These are phyloP conservation scores for Cricetomys ansorgei DNA, from an alignment of 2,113 vertebrate species.

Conservation along the genomic window DNA sequence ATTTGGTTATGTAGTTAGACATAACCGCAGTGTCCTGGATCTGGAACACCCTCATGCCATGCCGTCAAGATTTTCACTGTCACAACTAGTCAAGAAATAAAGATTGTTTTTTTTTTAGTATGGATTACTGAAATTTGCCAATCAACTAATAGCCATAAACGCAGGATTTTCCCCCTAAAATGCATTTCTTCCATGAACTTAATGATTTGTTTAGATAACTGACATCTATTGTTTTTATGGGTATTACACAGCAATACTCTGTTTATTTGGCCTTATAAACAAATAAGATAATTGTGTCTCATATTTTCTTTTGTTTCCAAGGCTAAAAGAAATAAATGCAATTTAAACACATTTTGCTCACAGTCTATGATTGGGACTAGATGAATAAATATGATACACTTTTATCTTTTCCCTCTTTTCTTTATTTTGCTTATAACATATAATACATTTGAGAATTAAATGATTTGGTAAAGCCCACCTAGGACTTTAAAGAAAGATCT, in stretches of 20 bases:
- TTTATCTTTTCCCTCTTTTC: background rate
- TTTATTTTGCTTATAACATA: background rate
- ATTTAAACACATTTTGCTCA: background rate
- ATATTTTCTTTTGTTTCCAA: conserved; percentile 66
- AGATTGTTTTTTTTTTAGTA: background rate
- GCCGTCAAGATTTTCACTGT: background rate
- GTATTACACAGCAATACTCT: conserved; percentile 43
- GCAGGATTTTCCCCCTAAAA: background rate
- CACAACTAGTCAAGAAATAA: background rate
- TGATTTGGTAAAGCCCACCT: conserved; percentile 7
- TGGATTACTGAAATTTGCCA: conserved; percentile 1
- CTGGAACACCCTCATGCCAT: background rate
- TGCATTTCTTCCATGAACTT: background rate
- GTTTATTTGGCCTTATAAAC: conserved; percentile 3
- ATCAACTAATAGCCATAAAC: background rate
- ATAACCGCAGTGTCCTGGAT: background rate
- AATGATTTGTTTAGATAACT: conserved; percentile 42
- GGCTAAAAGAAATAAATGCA: background rate
- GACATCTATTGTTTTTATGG: conserved; percentile 1
- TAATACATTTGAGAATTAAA: background rate
- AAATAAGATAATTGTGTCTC: conserved; percentile 37
- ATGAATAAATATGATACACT: background rate
- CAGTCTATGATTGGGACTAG: background rate
- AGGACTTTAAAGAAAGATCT: background rate
- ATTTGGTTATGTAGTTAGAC: conserved; percentile 1